These are phyloP conservation scores for Tautogolabrus adspersus DNA, from an alignment of 2,113 vertebrate species.

Conservation along the genomic window DNA sequence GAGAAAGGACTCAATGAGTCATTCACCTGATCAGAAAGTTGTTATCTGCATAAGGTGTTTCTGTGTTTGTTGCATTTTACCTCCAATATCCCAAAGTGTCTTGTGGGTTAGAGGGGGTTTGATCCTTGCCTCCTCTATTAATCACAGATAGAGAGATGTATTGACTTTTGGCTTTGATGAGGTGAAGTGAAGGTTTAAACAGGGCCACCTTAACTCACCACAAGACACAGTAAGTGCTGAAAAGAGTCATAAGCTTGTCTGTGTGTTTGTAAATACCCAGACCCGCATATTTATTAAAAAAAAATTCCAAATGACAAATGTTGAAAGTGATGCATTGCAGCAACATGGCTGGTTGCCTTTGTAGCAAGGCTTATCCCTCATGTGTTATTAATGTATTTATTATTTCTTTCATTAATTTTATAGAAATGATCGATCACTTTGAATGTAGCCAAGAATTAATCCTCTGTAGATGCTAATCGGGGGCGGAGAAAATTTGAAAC, in stretches of 20 bases:
- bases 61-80: not conserved
- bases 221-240: conserved; percentile 1
- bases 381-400: conserved; percentile 73
- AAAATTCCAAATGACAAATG: conserved; percentile 55
- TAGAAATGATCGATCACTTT: conserved; percentile 68
- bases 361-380: conserved; percentile 62
- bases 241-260: not conserved
- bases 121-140: conserved; percentile 15
- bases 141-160: conserved; percentile 38
- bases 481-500: conserved; percentile 67
- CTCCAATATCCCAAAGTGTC: conserved; percentile 9
- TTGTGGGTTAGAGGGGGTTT: conserved; percentile 20
- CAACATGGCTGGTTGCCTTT: conserved; percentile 50
- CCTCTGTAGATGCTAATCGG: conserved; percentile 67
- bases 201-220: not conserved
- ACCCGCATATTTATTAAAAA: conserved; percentile 11
- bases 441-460: conserved; percentile 67
- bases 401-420: conserved; percentile 73
- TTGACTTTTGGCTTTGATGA: conserved; percentile 48
- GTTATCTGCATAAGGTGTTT: conserved; percentile 23
- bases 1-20: conserved; percentile 5
- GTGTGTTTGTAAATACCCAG: not conserved
- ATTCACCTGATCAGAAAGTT: conserved; percentile 21
- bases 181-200: conserved; percentile 35
- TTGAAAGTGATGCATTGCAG: conserved; percentile 72